phyloP scores from a whole-genome alignment of 2,888 invertebrate genomes.

The Entomobrya proxima region DNA sequence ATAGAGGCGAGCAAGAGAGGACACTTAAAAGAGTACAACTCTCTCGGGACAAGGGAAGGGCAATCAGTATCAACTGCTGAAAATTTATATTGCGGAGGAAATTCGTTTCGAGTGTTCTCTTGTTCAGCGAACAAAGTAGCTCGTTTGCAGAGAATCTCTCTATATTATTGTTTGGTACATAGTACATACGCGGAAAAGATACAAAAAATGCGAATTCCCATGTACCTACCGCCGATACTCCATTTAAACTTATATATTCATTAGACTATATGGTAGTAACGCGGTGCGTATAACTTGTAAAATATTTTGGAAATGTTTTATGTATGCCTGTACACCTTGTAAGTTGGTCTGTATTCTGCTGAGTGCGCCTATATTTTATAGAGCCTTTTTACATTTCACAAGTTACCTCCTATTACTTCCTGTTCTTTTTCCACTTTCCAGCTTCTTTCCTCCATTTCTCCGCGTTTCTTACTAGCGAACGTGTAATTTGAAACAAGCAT shows the following conservation, averaged over 20 bases:
- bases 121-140: conserved; percentile 60
- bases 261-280: not conserved
- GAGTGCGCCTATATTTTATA: not conserved
- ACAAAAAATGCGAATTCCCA: not conserved
- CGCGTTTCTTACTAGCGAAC: conserved; percentile 15
- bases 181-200: not conserved
- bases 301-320: too few species aligned
- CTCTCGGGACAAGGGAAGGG: conserved; percentile 61
- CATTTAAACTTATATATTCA: not conserved
- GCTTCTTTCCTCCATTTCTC: not conserved
- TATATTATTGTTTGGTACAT: not conserved
- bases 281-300: not conserved
- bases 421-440: conserved; percentile 4
- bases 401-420: conserved; percentile 38
- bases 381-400: not conserved
- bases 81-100: conserved; percentile 62
- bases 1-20: conserved; percentile 42
- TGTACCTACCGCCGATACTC: not conserved
- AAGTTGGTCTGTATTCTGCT: too few species aligned
- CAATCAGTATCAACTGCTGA: conserved; percentile 69
- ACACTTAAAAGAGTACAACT: conserved; percentile 57
- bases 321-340: too few species aligned
- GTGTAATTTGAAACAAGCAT: conserved; percentile 3
- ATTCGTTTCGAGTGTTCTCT: conserved; percentile 56
- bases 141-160: conserved; percentile 42